Evolutionary conservation across 1,140 invertebrate genomes (phyloP), one percentile per base, ranked within the genome.

Genomic region (Dreissena rostriformis): DNA sequence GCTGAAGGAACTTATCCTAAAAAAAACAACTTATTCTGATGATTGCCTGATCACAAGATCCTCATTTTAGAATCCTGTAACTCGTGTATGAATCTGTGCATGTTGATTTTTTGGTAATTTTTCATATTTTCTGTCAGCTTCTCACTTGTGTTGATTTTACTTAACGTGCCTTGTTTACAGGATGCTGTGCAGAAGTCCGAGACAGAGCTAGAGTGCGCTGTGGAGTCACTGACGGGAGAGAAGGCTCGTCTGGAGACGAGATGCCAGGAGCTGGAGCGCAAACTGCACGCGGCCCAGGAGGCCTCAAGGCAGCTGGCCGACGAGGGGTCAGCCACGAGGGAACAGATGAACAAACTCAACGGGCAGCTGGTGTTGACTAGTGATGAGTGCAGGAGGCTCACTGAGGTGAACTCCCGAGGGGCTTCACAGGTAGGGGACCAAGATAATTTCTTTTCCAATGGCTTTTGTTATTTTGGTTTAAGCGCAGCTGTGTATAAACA

Each of bases 201-300:
- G 29, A 73, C 28, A 28, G 71, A 82, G 29, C 72, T 74, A 8
- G n/a, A 82, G 28, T 26, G 55, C 0, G 24, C 26, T 7, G n/a
- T 29, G 1, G 81, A 78, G 57, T 51, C 65, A 39, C 15, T n/a
- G 26, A 12, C n/a, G 6, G n/a, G 22, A n/a, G 53, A 82, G 22
- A 22, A n/a, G 22, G 63, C 72, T 8, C 51, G 26, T 10, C 53
- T 82, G 51, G 81, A 86, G 65, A 53, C 72, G 11, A 52, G 72
- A 12, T 75, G 82, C 61, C 53, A 53, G n/a, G 77, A 77, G 29
- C 66, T 82, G 22, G 87, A 88, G 28, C 55, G 78, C 12, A 39
- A 76, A 8, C 76, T 87, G 1, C 24, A 49, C 1, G 26, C 24
- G 14, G 73, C 63, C 39, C 66, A 29, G 15, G 80, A 86, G 28